A percentile compares a stretch with the other conserved stretches of the same genome.
Conservation (phyloP, 2,113 vertebrate species). For the Hydrolagus affinis region DNA sequence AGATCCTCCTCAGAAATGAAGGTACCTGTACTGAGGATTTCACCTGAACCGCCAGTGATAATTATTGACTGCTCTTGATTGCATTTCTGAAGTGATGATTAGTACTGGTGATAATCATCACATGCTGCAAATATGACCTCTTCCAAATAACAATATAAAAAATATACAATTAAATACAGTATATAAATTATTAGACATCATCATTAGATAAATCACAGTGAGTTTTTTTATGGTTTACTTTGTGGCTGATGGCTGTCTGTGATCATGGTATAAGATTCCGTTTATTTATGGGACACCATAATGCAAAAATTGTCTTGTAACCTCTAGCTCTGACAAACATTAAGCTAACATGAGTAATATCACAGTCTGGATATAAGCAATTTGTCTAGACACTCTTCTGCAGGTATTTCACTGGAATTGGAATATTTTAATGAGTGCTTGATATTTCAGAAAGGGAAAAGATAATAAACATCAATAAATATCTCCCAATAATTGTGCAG, state of each 20-base stretch:
- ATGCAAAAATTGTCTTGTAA: slow-evolving; percentile 13
- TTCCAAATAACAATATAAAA: no score
- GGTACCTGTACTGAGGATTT: no score
- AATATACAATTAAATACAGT: background rate
- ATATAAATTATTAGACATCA: background rate
- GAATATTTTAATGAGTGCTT: background rate
- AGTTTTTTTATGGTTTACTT: background rate
- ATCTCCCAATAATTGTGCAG: no score
- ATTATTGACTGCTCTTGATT: no score
- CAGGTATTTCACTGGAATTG: background rate
- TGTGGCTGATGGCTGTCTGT: background rate
- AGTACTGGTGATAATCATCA: background rate
- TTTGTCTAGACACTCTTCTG: background rate
- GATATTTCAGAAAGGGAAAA: background rate
- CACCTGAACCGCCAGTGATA: no score
- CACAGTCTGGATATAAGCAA: slow-evolving; percentile 6
- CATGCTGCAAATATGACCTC: background rate
- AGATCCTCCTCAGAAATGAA: no score
- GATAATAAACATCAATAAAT: slow-evolving; percentile 22
- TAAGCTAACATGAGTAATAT: background rate
- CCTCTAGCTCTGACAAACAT: background rate
- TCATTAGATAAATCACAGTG: background rate
- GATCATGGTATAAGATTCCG: slow-evolving; percentile 3
- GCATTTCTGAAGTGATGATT: background rate
- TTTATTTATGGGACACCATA: background rate